A percentile compares a stretch with the other conserved stretches of the same genome.
Conservation (phyloP, 1,140 invertebrate genomes). For the Plectus sambesii region DNA sequence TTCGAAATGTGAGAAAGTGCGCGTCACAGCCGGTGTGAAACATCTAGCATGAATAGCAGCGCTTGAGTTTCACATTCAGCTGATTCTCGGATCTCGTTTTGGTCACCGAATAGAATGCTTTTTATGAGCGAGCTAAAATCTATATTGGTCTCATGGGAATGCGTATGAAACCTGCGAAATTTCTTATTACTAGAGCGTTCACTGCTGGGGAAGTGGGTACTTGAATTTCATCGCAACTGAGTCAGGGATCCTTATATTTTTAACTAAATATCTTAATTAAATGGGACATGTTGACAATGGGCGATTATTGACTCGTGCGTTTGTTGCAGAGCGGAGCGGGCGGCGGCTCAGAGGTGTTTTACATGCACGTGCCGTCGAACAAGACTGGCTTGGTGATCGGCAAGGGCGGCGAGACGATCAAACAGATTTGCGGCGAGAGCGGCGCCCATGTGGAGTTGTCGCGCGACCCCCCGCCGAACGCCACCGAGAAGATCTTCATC, state of each 20-base stretch:
- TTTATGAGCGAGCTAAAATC: too few relatives aligned
- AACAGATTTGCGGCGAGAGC: conserved; percentile 52
- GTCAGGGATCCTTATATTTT: conserved; percentile 38
- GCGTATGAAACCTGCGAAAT: too few relatives aligned
- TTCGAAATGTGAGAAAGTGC: too few relatives aligned
- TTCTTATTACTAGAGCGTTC: conserved; percentile 36
- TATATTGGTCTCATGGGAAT: too few relatives aligned
- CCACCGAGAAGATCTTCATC: conserved; percentile 71
- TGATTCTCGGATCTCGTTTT: too few relatives aligned
- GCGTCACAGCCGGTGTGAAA: too few relatives aligned
- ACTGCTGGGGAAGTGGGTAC: conserved; percentile 47
- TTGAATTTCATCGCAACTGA: conserved; percentile 46
- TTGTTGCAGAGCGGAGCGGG: conserved; percentile 54
- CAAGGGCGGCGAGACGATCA: conserved; percentile 84
- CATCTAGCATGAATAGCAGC: too few relatives aligned
- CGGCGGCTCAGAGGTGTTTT: conserved; percentile 57
- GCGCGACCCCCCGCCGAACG: conserved; percentile 57
- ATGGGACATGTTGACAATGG: conserved; percentile 32
- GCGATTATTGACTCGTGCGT: too few relatives aligned
- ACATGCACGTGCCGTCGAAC: conserved; percentile 69
- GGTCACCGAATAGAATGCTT: too few relatives aligned
- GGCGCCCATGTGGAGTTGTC: conserved; percentile 83
- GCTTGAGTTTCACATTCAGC: too few relatives aligned
- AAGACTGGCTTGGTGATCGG: conserved; percentile 93
- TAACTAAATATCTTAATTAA: conserved; percentile 44